Conservation (phyloP, 2,888 invertebrate genomes). For the Drosophila barbarae region DNA sequence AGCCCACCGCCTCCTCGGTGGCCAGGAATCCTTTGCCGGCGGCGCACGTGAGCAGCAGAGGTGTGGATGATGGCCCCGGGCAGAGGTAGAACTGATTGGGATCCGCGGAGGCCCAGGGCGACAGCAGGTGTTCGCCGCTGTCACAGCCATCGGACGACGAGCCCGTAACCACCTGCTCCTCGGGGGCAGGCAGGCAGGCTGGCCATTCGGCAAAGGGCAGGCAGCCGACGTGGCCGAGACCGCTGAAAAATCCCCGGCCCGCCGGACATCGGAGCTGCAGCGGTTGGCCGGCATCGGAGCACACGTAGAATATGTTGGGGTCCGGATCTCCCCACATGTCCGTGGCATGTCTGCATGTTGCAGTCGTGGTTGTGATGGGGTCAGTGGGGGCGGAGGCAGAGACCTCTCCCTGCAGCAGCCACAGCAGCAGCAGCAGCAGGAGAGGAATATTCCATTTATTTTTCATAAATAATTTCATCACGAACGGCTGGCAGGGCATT, state of each 20-base stretch:
- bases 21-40: constrained; percentile 70
- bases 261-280: constrained; percentile 61
- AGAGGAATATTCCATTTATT: constrained; percentile 48
- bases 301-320: constrained; percentile 74
- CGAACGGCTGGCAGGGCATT: constrained; percentile 31
- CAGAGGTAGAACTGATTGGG: constrained; percentile 76
- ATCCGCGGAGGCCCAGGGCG: constrained; percentile 68
- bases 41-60: constrained; percentile 64
- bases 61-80: constrained; percentile 52
- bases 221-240: constrained; percentile 71
- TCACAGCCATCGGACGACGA: constrained; percentile 40
- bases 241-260: constrained; percentile 74
- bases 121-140: constrained; percentile 52
- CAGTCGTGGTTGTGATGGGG: constrained; percentile 42
- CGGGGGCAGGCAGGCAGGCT: constrained; percentile 56
- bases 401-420: constrained; percentile 24
- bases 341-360: constrained; percentile 67
- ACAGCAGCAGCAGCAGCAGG: constrained; percentile 25
- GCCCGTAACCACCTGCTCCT: constrained; percentile 34
- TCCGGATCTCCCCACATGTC: constrained; percentile 74
- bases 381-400: constrained; percentile 29
- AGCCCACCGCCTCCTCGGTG: constrained; percentile 63
- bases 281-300: constrained; percentile 62
- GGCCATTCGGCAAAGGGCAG: constrained; percentile 73
- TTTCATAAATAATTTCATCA: constrained; percentile 72